Conservation (phyloP, 1,140 invertebrate genomes). For the Neotoxoptera formosana region DNA sequence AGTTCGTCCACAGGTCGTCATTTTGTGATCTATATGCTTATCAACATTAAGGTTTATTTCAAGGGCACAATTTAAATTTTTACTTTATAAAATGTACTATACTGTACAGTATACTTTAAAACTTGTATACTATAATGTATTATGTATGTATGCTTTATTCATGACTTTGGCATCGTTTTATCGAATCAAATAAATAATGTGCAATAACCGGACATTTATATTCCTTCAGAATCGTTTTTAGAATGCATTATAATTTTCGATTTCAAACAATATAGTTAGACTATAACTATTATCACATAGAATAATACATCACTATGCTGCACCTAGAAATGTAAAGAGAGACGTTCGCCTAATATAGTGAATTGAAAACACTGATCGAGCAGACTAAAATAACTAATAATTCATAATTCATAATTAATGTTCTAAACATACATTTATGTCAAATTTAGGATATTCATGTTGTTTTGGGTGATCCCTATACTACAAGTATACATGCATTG, state of each 20-base stretch:
- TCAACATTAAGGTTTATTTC: not conserved
- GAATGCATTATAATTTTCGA: not conserved
- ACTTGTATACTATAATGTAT: no score
- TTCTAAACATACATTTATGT: not conserved
- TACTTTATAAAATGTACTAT: not conserved
- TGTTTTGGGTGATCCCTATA: slow-evolving; percentile 12
- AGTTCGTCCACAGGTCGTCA: not conserved
- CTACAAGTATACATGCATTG: slow-evolving; percentile 28
- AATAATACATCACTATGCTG: not conserved
- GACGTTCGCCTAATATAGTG: not conserved
- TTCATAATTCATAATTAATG: not conserved
- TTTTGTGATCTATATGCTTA: not conserved
- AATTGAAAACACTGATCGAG: not conserved
- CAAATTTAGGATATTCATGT: slow-evolving; percentile 26
- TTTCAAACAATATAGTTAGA: not conserved
- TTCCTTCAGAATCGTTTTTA: not conserved
- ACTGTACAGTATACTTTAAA: no score
- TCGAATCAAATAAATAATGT: not conserved
- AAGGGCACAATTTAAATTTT: not conserved
- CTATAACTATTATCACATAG: not conserved
- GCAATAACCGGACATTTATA: not conserved
- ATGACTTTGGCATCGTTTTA: not conserved
- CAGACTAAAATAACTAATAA: not conserved
- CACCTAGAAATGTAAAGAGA: not conserved
- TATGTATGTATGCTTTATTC: not conserved